A percentile compares a stretch with the other conserved stretches of the same genome.
Evolutionary conservation across 2,888 invertebrate genomes (phyloP).

Genomic region (Melolontha melolontha): DNA sequence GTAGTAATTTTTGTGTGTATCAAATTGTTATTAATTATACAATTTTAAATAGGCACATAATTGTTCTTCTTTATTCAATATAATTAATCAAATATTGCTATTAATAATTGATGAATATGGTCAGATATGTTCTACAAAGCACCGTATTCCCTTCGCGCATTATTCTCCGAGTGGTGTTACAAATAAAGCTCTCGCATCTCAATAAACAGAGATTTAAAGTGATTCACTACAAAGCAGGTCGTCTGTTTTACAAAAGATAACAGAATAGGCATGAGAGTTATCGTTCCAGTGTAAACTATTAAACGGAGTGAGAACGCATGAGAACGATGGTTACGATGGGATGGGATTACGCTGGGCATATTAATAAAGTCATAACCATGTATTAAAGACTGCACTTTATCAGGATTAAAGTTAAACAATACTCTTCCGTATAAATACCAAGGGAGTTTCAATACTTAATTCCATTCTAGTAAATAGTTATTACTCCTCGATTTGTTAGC

Average conservation of each 20-base stretch:
- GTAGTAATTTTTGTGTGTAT: no score
- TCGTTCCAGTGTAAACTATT: conserved; percentile 58
- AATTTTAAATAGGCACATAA: no score
- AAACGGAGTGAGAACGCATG: conserved; percentile 50
- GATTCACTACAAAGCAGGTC: conserved; percentile 66
- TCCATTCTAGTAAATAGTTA: conserved; percentile 15
- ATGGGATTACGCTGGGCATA: conserved; percentile 61
- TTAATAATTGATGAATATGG: no score
- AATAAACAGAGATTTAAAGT: conserved; percentile 63
- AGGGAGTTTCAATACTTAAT: conserved; percentile 39
- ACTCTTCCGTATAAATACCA: conserved; percentile 43
- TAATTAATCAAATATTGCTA: no score
- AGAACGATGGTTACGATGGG: conserved; percentile 5
- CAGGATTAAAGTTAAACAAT: conserved; percentile 57
- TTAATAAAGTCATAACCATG: conserved; percentile 65
- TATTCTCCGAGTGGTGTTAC: conserved; percentile 51
- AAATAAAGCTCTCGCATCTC: conserved; percentile 56
- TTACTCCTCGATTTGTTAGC: conserved; percentile 9
- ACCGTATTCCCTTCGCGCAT: conserved; percentile 57
- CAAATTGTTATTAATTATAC: no score
- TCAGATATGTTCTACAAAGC: conserved; percentile 3
- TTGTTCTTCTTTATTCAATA: no score
- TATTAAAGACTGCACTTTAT: conserved; percentile 55
- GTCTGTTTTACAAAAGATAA: conserved; percentile 68
- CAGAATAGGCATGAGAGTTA: conserved; percentile 60